These are phyloP conservation scores for Mesoclemmys tuberculata DNA, from an alignment of 2,113 vertebrate species.

Conservation along the genomic window DNA sequence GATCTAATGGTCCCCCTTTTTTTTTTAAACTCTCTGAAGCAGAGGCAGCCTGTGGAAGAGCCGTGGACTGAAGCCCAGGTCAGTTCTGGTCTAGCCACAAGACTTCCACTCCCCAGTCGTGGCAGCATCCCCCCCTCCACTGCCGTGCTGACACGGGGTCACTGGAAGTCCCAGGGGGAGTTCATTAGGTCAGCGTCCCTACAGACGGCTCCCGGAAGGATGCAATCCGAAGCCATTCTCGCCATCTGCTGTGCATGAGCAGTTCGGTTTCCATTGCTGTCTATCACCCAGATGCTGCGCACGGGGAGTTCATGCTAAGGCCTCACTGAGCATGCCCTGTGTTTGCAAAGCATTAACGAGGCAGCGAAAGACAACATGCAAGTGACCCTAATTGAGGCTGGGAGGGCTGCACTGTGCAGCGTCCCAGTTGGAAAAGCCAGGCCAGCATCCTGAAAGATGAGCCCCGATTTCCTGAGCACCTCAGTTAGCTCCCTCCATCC, in stretches of 20 bases:
- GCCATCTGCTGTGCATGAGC: not conserved
- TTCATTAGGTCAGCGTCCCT: conserved; percentile 11
- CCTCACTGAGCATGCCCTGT: not conserved
- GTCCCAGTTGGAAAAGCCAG: not conserved
- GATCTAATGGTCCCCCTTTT: too few relatives aligned
- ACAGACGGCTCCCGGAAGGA: not conserved
- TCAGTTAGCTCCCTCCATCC: not conserved
- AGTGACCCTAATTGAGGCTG: not conserved
- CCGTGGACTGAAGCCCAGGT: not conserved
- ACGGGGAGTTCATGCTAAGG: not conserved
- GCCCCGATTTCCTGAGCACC: not conserved
- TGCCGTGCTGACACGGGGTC: not conserved
- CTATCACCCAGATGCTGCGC: not conserved
- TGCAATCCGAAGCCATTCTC: not conserved
- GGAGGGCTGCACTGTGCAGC: not conserved
- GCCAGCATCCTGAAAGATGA: not conserved
- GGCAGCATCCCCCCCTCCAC: not conserved
- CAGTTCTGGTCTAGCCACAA: not conserved
- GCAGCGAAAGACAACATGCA: not conserved
- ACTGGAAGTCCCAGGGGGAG: not conserved
- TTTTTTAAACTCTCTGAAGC: too few relatives aligned
- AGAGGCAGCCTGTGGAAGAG: too few relatives aligned
- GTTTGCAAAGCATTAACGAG: not conserved
- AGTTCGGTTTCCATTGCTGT: not conserved
- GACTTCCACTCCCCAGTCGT: too few relatives aligned